phyloP scores from a whole-genome alignment of 2,888 invertebrate species.

The Eugnorisma glareosa region DNA sequence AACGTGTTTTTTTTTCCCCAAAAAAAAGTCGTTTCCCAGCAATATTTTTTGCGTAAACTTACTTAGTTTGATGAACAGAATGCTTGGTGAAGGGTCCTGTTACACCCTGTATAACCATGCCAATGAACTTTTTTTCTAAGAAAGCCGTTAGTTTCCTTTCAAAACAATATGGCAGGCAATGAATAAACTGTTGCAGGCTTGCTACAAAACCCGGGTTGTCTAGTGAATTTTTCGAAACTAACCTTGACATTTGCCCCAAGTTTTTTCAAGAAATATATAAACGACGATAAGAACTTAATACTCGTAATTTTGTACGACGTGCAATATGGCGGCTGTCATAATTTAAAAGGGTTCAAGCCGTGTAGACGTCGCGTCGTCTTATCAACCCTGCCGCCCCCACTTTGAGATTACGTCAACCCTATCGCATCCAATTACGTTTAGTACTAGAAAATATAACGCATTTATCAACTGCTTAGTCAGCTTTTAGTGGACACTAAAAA shows the following conservation, averaged over 20 bases:
- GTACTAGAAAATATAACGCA: conserved; percentile 12
- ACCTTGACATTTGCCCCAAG: not conserved
- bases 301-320: conserved; percentile 16
- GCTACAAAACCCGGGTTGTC: too few species aligned
- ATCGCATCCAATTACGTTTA: conserved; percentile 30
- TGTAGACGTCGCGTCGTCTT: conserved; percentile 21
- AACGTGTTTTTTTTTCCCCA: too few species aligned
- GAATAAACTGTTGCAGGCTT: too few species aligned
- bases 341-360: conserved; percentile 44
- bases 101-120: too few species aligned
- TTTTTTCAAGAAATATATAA: conserved; percentile 12
- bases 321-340: conserved; percentile 33
- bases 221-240: too few species aligned
- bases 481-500: not conserved
- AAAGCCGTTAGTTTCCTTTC: too few species aligned
- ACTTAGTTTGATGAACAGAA: too few species aligned
- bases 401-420: conserved; percentile 27
- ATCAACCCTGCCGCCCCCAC: conserved; percentile 14
- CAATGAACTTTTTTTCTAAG: too few species aligned
- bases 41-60: too few species aligned
- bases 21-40: too few species aligned
- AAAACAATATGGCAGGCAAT: too few species aligned
- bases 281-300: not conserved
- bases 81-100: too few species aligned
- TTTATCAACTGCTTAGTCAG: conserved; percentile 8